Evolutionary conservation across 2,888 invertebrate species (phyloP).

Genomic region (Aproaerema taeniolella): DNA sequence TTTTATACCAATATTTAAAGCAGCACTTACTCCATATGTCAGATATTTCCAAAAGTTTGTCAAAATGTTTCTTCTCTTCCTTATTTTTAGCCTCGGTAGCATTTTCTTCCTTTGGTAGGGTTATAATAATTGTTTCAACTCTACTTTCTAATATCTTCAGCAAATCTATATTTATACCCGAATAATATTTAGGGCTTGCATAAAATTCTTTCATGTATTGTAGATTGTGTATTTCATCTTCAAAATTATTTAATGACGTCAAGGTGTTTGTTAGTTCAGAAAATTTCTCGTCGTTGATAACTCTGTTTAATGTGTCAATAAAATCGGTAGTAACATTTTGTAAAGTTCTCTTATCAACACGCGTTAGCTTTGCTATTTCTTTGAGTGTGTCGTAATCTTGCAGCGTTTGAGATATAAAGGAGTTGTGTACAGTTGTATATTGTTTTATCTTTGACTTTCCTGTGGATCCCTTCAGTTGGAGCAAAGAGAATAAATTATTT

Average conservation of each 20-base stretch:
- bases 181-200: background rate
- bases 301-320: slow-evolving; percentile 4
- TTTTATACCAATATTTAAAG: no score
- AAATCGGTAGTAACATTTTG: slow-evolving; percentile 23
- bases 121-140: background rate
- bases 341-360: slow-evolving; percentile 17
- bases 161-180: background rate
- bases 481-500: background rate
- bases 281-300: no score
- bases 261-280: no score
- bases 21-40: no score
- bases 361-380: slow-evolving; percentile 6
- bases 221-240: background rate
- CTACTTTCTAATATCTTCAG: background rate
- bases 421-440: slow-evolving; percentile 1
- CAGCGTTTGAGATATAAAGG: slow-evolving; percentile 1
- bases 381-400: slow-evolving; percentile 1
- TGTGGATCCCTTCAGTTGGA: background rate
- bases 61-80: no score
- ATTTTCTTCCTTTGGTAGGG: no score
- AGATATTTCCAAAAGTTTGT: no score
- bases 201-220: background rate
- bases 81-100: no score
- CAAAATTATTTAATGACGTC: slow-evolving; percentile 1
- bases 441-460: slow-evolving; percentile 13